phyloP scores from a whole-genome alignment of 2,113 vertebrate genomes.

The Neoarius graeffei region DNA sequence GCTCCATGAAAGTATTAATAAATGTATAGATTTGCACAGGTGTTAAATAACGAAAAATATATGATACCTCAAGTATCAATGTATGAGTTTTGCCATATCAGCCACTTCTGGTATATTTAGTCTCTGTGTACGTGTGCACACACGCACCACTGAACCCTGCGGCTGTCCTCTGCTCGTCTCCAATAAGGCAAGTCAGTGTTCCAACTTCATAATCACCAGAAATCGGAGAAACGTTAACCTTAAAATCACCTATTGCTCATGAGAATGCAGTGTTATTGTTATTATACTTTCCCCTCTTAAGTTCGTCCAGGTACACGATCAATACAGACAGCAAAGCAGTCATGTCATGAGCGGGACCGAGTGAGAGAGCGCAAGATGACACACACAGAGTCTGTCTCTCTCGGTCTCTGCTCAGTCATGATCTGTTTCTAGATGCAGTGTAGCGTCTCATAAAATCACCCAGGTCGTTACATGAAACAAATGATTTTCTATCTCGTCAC shows the following conservation, averaged over 20 bases:
- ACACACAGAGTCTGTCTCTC: too few species aligned
- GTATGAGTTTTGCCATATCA: background rate
- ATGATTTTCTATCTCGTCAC: background rate
- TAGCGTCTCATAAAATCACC: background rate
- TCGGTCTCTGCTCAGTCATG: background rate
- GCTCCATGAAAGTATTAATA: background rate
- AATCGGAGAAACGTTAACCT: conserved; percentile 1
- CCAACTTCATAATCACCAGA: conserved; percentile 12
- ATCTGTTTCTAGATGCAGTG: background rate
- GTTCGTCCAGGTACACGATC: background rate
- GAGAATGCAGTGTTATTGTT: conserved; percentile 13
- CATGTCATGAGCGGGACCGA: background rate
- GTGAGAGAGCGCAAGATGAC: background rate
- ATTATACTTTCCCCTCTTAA: background rate
- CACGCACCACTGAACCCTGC: background rate
- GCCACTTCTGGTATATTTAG: background rate
- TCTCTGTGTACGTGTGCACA: background rate
- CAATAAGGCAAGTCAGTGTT: background rate
- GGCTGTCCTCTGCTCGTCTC: background rate
- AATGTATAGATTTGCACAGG: too few species aligned
- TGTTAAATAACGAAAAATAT: too few species aligned
- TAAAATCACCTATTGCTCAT: background rate
- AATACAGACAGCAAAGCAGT: background rate
- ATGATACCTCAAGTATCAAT: too few species aligned
- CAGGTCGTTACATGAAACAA: background rate